Evolutionary conservation across 2,113 vertebrate genomes (phyloP), one percentile per base, ranked within the genome.

Genomic region (Hirundichthys speculiger): DNA sequence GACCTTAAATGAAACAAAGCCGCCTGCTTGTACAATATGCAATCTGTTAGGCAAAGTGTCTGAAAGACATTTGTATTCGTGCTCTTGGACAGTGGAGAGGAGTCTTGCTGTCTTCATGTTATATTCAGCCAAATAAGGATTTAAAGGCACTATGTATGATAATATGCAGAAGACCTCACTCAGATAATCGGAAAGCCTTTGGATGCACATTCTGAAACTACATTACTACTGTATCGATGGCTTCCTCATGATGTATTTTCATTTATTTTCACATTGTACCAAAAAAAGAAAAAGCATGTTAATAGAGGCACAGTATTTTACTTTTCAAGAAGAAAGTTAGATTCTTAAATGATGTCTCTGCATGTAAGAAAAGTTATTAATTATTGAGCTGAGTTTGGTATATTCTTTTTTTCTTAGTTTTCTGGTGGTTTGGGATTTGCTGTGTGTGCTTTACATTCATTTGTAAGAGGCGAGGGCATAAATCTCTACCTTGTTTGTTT

Each of bases 1-100:
- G 30, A 25, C 68, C 49, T 49, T n/a, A 53, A 41, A 64, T 69
- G 24, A 80, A 60, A 65, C 43, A 69, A 56, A 81, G 12, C 64
- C 57, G 39, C 48, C 30, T 3, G n/a, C 53, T 76, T 8, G 8
- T 61, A 6, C 46, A 21, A 21, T 8, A 55, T 14, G 1, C 38
- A 65, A n/a, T 69, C 66, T 64, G 20, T 25, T 34, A 54, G 5
- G 30, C 11, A 34, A 34, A 34, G 11, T 4, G 30, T 34, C 30
- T 34, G 30, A 34, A 34, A 34, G 30, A 34, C 27, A 2, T 76
- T 59, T 57, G 39, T 47, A 65, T 71, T 53, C 9, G 41, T 39
- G 11, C 43, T 43, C 19, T 48, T 16, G 9, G 2, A 49, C 13
- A 18, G 15, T 7, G 8, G 1, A 20, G 12, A 15, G 20, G 4